Percentiles rank a stretch among this genome's conserved stretches.
These are phyloP conservation scores for Hanleya hanleyi DNA, from an alignment of 2,888 invertebrate genomes.

Conservation along the genomic window DNA sequence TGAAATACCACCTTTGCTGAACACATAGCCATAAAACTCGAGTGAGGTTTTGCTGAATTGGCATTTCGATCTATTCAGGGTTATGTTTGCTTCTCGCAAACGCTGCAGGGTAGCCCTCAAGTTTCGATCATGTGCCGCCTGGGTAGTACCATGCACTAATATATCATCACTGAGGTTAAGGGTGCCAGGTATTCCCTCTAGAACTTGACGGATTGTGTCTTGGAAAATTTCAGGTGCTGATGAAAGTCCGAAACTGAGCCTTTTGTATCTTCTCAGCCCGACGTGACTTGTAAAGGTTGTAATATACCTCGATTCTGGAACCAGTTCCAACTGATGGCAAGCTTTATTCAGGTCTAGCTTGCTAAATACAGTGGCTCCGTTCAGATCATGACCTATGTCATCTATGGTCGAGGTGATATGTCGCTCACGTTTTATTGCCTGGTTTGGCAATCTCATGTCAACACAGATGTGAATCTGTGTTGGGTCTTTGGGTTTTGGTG, in stretches of 20 bases:
- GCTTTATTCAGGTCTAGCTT: slow-evolving; percentile 40
- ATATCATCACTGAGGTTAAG: slow-evolving; percentile 21
- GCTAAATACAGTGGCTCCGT: slow-evolving; percentile 34
- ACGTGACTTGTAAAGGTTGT: slow-evolving; percentile 41
- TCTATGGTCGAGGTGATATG: slow-evolving; percentile 45
- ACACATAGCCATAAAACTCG: slow-evolving; percentile 9
- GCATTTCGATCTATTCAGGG: slow-evolving; percentile 27
- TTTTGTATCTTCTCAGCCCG: slow-evolving; percentile 33
- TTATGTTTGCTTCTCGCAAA: slow-evolving; percentile 23
- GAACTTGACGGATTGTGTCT: slow-evolving; percentile 5
- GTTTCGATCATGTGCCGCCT: slow-evolving; percentile 21
- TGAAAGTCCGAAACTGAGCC: slow-evolving; percentile 26
- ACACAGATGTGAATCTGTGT: slow-evolving; percentile 42
- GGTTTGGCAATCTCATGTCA: too few relatives aligned
- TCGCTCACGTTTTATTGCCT: slow-evolving; percentile 39
- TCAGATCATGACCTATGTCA: slow-evolving; percentile 40
- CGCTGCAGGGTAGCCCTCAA: slow-evolving; percentile 21
- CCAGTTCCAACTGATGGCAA: slow-evolving; percentile 35
- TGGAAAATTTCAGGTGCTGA: slow-evolving; percentile 24
- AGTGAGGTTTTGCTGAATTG: slow-evolving; percentile 10
- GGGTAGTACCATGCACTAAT: slow-evolving; percentile 14
- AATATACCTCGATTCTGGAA: slow-evolving; percentile 31
- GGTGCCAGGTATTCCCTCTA: slow-evolving; percentile 14
- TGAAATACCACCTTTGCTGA: slow-evolving; percentile 4
- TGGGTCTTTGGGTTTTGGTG: slow-evolving; percentile 36